These are phyloP conservation scores for Torymus texanus DNA, from an alignment of 2,888 invertebrate species.

Conservation along the genomic window DNA sequence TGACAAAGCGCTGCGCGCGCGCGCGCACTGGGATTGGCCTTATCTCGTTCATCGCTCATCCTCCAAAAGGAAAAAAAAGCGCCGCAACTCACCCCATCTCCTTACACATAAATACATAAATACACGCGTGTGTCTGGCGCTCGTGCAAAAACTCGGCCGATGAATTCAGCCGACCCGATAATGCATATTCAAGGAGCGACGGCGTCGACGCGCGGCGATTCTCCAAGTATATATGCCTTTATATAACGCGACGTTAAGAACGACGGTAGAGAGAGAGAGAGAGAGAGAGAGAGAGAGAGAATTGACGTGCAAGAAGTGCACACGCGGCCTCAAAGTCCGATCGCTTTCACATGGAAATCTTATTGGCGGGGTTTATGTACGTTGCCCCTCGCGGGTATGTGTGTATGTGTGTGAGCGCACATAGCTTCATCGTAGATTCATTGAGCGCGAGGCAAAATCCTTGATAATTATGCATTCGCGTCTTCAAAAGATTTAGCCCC, in stretches of 20 bases:
- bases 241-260: slow-evolving; percentile 44
- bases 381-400: background rate
- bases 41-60: too few relatives aligned
- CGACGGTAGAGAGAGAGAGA: background rate
- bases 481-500: slow-evolving; percentile 34
- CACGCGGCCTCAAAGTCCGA: slow-evolving; percentile 39
- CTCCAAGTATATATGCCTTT: slow-evolving; percentile 25
- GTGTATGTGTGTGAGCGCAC: background rate
- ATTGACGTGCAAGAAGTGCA: too few relatives aligned
- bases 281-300: too few relatives aligned
- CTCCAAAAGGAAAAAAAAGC: background rate
- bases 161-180: slow-evolving; percentile 2
- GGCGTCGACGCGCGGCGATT: background rate
- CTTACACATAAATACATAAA: background rate
- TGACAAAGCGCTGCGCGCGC: too few relatives aligned
- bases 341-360: slow-evolving; percentile 53
- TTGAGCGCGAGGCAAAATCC: slow-evolving; percentile 22
- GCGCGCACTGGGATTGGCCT: too few relatives aligned
- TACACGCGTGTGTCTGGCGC: background rate
- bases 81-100: background rate
- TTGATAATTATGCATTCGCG: slow-evolving; percentile 47
- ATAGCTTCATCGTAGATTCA: slow-evolving; percentile 22
- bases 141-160: slow-evolving; percentile 1
- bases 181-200: slow-evolving; percentile 41
- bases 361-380: slow-evolving; percentile 24